Evolutionary conservation across 1,140 invertebrate species (phyloP).

Genomic region (Anoplolepis gracilipes): DNA sequence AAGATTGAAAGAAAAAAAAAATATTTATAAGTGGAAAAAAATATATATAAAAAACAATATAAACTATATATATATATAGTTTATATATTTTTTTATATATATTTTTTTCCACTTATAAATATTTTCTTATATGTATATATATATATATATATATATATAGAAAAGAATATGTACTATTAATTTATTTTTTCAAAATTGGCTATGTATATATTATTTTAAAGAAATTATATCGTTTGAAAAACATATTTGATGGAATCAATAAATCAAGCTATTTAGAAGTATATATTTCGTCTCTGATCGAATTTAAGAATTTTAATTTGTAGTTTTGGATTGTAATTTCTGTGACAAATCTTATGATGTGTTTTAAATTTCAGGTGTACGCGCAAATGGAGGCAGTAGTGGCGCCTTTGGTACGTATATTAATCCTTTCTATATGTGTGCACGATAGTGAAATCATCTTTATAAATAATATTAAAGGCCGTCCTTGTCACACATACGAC

Average conservation of each 20-base stretch:
- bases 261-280: not conserved
- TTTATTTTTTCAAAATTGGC: not conserved
- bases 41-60: no score
- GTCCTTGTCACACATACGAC: not conserved
- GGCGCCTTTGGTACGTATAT: conserved; percentile 46
- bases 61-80: no score
- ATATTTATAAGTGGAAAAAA: no score
- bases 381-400: not conserved
- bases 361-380: conserved; percentile 22
- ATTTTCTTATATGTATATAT: no score
- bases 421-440: conserved; percentile 14
- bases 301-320: conserved; percentile 9
- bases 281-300: not conserved
- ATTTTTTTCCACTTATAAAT: no score
- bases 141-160: no score
- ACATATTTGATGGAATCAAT: not conserved
- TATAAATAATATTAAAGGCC: conserved; percentile 29
- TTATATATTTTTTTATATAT: no score
- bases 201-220: not conserved
- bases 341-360: not conserved
- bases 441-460: conserved; percentile 42
- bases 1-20: no score
- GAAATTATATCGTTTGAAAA: not conserved
- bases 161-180: no score
- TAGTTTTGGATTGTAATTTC: not conserved